phyloP scores from a whole-genome alignment of 2,888 invertebrate species.

The Lycophotia porphyrea region DNA sequence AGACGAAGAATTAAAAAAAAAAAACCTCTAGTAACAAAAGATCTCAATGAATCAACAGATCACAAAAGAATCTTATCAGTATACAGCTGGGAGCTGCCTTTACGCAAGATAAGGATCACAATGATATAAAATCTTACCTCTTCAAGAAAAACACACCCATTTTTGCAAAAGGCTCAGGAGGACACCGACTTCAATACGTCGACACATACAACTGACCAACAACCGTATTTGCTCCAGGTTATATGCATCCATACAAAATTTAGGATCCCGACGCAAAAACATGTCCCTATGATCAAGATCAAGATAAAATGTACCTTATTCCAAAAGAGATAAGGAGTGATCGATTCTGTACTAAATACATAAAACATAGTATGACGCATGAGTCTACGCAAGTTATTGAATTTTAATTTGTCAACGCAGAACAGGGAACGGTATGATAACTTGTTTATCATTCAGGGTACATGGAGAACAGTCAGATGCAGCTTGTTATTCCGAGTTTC shows the following conservation, averaged over 20 bases:
- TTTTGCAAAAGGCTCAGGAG: conserved; percentile 64
- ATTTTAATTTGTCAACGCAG: conserved; percentile 80
- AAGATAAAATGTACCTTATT: conserved; percentile 74
- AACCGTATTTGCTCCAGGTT: conserved; percentile 76
- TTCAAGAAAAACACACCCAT: conserved; percentile 83
- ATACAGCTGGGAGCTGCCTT: neutral
- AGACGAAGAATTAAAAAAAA: neutral
- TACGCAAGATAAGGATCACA: conserved; percentile 12
- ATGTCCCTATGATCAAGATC: conserved; percentile 56
- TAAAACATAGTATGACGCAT: conserved; percentile 84
- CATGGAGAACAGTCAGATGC: conserved; percentile 53
- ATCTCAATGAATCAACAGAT: conserved; percentile 5
- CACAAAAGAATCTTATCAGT: conserved; percentile 22
- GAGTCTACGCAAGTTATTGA: conserved; percentile 81
- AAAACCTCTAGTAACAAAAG: conserved; percentile 1
- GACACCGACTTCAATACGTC: conserved; percentile 68
- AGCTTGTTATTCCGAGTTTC: conserved; percentile 54
- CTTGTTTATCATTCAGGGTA: conserved; percentile 66
- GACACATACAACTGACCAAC: conserved; percentile 76
- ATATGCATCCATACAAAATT: conserved; percentile 81
- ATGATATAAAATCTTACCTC: conserved; percentile 75
- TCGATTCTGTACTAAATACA: conserved; percentile 77
- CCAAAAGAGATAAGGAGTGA: conserved; percentile 67
- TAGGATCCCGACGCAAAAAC: conserved; percentile 70
- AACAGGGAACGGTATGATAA: conserved; percentile 64